These are phyloP conservation scores for Autographa pulchrina DNA, from an alignment of 2,888 invertebrate genomes.

Conservation along the genomic window DNA sequence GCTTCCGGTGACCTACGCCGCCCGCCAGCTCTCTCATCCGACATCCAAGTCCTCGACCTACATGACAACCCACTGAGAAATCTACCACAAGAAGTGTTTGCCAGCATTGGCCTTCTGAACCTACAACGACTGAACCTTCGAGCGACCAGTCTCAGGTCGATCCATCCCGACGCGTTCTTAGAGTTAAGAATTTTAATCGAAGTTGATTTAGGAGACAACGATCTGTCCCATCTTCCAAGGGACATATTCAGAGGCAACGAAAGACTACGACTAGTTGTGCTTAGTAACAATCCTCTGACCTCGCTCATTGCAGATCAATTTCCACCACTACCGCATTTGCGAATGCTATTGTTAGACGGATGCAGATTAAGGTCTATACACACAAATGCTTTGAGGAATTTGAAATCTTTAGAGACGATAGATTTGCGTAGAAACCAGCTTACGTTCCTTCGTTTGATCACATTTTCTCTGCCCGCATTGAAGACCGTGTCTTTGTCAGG, in stretches of 20 bases:
- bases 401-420: constrained; percentile 93
- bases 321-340: constrained; percentile 94
- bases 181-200: constrained; percentile 96
- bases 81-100: constrained; percentile 94
- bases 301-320: constrained; percentile 94
- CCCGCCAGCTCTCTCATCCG: constrained; percentile 91
- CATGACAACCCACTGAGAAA: constrained; percentile 94
- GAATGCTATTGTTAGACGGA: constrained; percentile 94
- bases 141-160: constrained; percentile 92
- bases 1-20: constrained; percentile 94
- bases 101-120: constrained; percentile 93
- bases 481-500: constrained; percentile 95
- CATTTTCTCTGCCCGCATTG: constrained; percentile 92
- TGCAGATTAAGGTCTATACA: constrained; percentile 94
- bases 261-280: constrained; percentile 92
- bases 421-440: constrained; percentile 95
- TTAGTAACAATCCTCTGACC: constrained; percentile 95
- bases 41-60: constrained; percentile 93
- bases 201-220: constrained; percentile 96
- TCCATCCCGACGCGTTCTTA: constrained; percentile 95
- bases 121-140: constrained; percentile 95
- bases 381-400: constrained; percentile 93
- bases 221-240: constrained; percentile 92
- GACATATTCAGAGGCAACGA: constrained; percentile 96
- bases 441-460: constrained; percentile 89